Evolutionary conservation across 2,888 invertebrate species (phyloP).

Genomic region (Nomada fucata): DNA sequence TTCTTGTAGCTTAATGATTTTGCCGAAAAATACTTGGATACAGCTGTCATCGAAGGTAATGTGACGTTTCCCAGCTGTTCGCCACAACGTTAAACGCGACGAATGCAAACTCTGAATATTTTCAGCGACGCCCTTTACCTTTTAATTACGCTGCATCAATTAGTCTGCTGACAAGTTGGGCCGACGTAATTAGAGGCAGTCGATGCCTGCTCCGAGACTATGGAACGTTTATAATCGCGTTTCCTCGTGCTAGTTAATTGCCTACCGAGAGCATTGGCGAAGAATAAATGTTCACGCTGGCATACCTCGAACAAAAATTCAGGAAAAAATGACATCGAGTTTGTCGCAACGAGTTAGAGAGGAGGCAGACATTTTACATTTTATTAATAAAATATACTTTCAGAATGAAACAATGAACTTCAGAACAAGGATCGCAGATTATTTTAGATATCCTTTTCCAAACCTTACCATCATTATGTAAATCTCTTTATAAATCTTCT

Average conservation of each 20-base stretch:
- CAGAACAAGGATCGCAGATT: too few species aligned
- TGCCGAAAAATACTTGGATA: slow-evolving; percentile 49
- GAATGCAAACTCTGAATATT: not conserved
- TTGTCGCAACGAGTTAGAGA: not conserved
- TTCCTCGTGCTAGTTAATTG: slow-evolving; percentile 3
- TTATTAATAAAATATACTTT: not conserved
- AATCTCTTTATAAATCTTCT: not conserved
- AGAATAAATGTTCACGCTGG: not conserved
- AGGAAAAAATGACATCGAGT: not conserved
- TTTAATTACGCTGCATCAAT: slow-evolving; percentile 39
- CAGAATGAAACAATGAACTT: too few species aligned
- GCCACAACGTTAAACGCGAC: not conserved
- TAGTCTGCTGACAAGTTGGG: slow-evolving; percentile 20
- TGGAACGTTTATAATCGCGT: slow-evolving; percentile 25
- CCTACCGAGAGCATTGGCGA: not conserved
- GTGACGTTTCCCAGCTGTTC: not conserved
- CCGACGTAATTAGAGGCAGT: slow-evolving; percentile 29
- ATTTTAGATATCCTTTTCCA: too few species aligned
- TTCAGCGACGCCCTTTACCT: slow-evolving; percentile 4
- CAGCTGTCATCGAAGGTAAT: slow-evolving; percentile 70
- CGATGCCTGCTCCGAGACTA: not conserved
- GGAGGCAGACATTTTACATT: too few species aligned
- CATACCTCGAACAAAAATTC: not conserved
- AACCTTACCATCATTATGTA: not conserved
- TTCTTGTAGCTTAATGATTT: not conserved